phyloP scores from a whole-genome alignment of 1,140 invertebrate species.

The Aphelinus certus region DNA sequence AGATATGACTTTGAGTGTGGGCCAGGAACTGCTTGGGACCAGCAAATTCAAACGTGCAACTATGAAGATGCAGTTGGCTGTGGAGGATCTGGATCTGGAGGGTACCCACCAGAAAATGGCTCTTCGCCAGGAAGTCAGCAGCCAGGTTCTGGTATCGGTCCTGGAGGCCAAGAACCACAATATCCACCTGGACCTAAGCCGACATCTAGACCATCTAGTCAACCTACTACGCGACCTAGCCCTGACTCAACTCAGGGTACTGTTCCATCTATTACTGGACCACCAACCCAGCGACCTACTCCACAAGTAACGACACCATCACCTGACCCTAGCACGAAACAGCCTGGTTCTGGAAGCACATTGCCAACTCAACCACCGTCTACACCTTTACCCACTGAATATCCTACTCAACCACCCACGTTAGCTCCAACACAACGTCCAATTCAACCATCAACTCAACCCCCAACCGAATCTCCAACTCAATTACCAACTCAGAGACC shows the following conservation, averaged over 20 bases:
- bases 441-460: background rate
- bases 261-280: background rate
- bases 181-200: background rate
- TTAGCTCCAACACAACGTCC: too few relatives aligned
- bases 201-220: conserved; percentile 3
- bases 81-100: conserved; percentile 34
- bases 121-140: background rate
- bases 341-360: background rate
- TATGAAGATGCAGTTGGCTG: conserved; percentile 63
- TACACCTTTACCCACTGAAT: too few relatives aligned
- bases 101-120: background rate
- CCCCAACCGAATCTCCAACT: conserved; percentile 5
- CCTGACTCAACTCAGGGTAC: background rate
- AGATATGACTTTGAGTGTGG: conserved; percentile 56
- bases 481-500: background rate
- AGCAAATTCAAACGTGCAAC: conserved; percentile 57
- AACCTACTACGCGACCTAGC: background rate
- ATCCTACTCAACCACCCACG: too few relatives aligned
- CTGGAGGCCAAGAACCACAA: background rate
- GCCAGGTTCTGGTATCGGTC: background rate
- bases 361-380: background rate
- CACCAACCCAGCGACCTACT: background rate
- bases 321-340: background rate
- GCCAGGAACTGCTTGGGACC: conserved; percentile 61
- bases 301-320: background rate